phyloP scores from a whole-genome alignment of 2,888 invertebrate genomes.

The Cheiracanthium punctorium region DNA sequence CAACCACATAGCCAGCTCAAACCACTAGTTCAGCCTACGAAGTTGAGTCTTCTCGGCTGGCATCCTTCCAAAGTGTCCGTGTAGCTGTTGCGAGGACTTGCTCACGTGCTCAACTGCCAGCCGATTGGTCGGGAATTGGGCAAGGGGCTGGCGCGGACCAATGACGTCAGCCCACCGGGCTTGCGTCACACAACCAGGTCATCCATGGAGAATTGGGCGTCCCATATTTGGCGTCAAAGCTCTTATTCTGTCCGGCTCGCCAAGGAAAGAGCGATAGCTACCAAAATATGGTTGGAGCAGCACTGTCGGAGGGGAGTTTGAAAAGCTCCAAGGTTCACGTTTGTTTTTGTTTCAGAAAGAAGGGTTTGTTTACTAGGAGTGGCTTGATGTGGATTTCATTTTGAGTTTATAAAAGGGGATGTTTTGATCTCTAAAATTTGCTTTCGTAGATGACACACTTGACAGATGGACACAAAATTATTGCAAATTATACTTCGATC shows the following conservation, averaged over 20 bases:
- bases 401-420: neutral
- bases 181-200: slow-evolving; percentile 69
- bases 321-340: slow-evolving; percentile 34
- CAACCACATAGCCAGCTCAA: neutral
- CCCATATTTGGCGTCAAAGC: slow-evolving; percentile 41
- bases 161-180: slow-evolving; percentile 64
- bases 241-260: neutral
- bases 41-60: slow-evolving; percentile 43
- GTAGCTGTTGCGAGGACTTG: slow-evolving; percentile 57
- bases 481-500: too few relatives aligned
- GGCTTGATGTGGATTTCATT: neutral
- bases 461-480: too few relatives aligned
- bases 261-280: slow-evolving; percentile 30
- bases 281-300: neutral
- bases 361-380: neutral
- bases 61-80: slow-evolving; percentile 48
- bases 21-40: neutral
- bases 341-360: neutral
- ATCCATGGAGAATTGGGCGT: slow-evolving; percentile 25
- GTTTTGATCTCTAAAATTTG: neutral
- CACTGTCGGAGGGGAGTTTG: slow-evolving; percentile 60
- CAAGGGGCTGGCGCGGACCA: slow-evolving; percentile 59
- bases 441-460: too few relatives aligned
- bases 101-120: slow-evolving; percentile 55
- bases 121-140: slow-evolving; percentile 63